A percentile compares a stretch with the other conserved stretches of the same genome.
Conservation (phyloP, 2,113 vertebrate genomes). For the Himantopus leucocephalus region DNA sequence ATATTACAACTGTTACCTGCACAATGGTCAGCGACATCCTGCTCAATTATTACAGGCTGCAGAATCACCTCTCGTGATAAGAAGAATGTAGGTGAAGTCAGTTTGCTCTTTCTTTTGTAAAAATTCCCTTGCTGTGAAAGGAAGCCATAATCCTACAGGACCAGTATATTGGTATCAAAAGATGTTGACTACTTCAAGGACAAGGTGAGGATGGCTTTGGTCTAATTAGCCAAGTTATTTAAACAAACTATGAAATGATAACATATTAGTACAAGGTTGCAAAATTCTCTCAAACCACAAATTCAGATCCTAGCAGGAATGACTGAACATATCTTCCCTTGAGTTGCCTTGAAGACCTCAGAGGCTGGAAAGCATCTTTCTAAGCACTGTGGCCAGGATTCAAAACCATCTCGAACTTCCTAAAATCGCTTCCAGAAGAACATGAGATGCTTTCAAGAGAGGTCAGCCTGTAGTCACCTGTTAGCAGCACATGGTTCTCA, state of each 20-base stretch:
- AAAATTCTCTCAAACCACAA: neutral
- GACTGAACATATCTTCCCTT: fast-evolving
- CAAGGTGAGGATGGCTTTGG: neutral
- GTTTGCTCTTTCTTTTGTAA: neutral
- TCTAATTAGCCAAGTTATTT: neutral
- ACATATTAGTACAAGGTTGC: neutral
- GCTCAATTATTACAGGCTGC: neutral
- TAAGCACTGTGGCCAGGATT: neutral
- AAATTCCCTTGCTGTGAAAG: neutral
- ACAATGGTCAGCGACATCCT: neutral
- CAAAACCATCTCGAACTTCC: neutral
- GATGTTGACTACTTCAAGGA: neutral
- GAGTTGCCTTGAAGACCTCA: neutral
- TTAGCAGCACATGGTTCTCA: neutral
- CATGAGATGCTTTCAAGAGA: neutral
- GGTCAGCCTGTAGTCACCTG: fast-evolving
- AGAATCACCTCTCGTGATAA: neutral
- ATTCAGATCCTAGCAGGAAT: neutral
- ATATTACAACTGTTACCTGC: neutral
- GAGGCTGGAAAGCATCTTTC: neutral
- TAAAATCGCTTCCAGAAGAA: neutral
- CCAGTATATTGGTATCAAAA: neutral
- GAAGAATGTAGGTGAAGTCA: neutral
- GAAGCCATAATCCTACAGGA: neutral
- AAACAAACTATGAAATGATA: neutral